Percentiles rank a stretch among this genome's conserved stretches.
Conservation (phyloP, 1,140 invertebrate species). For the Polypedilum pembai region DNA sequence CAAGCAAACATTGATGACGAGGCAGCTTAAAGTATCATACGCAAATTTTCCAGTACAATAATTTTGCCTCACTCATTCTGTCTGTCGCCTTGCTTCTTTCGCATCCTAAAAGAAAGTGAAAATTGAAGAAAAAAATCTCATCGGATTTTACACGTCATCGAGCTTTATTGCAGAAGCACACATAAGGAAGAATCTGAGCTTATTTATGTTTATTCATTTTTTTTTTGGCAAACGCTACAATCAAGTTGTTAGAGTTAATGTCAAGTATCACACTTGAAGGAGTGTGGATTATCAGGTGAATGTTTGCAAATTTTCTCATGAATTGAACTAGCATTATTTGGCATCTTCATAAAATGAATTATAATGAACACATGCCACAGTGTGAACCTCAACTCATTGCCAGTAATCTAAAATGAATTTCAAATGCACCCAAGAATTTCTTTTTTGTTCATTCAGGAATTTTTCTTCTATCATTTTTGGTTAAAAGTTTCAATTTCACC, state of each 20-base stretch:
- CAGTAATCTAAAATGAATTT: neutral
- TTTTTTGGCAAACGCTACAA: too few relatives aligned
- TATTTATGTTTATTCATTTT: too few relatives aligned
- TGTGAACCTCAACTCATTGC: neutral
- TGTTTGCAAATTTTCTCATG: neutral
- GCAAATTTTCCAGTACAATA: neutral
- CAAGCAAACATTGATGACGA: neutral
- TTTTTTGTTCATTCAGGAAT: neutral
- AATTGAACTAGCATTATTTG: neutral
- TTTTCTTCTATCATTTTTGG: neutral
- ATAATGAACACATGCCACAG: neutral
- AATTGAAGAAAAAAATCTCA: slow-evolving; percentile 7
- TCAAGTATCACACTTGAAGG: too few relatives aligned
- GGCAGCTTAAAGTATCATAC: slow-evolving; percentile 3
- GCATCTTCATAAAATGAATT: slow-evolving; percentile 9
- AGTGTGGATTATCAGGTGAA: neutral
- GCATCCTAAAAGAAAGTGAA: neutral
- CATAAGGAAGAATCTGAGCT: too few relatives aligned
- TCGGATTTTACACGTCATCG: slow-evolving; percentile 16
- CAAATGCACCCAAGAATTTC: neutral
- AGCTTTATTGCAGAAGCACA: neutral
- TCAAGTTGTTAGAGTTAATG: too few relatives aligned
- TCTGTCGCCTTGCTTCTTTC: neutral
- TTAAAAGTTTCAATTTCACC: too few relatives aligned
- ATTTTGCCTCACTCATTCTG: neutral